Evolutionary conservation across 2,888 invertebrate genomes (phyloP).

Genomic region (Gymnocheta viridis): DNA sequence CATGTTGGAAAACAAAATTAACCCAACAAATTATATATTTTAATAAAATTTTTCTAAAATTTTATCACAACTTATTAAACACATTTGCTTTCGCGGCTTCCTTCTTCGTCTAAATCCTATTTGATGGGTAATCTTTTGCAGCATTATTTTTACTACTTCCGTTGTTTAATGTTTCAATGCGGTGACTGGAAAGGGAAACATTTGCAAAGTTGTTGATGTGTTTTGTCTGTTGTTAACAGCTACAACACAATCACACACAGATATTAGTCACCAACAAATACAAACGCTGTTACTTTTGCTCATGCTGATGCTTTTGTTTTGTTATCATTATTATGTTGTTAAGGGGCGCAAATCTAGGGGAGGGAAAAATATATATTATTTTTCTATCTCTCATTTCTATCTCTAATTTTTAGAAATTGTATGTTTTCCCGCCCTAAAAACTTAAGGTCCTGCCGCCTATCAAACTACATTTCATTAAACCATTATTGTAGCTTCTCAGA

Average conservation of each 20-base stretch:
- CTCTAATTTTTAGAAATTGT: too few relatives aligned
- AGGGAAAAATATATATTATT: too few relatives aligned
- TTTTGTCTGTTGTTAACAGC: neutral
- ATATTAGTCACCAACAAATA: neutral
- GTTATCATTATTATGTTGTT: neutral
- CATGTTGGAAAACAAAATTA: too few relatives aligned
- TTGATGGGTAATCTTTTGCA: slow-evolving; percentile 22
- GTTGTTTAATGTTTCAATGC: neutral
- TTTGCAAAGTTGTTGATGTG: slow-evolving; percentile 7
- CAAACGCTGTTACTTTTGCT: neutral
- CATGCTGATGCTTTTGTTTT: slow-evolving; percentile 6
- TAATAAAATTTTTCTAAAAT: too few relatives aligned
- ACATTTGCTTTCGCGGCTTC: neutral
- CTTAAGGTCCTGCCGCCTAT: too few relatives aligned
- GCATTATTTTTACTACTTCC: slow-evolving; percentile 12
- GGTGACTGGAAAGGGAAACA: neutral
- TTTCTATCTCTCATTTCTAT: too few relatives aligned
- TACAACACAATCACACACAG: slow-evolving; percentile 8
- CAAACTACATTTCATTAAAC: neutral
- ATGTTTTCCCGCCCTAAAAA: too few relatives aligned
- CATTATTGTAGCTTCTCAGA: neutral
- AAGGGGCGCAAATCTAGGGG: too few relatives aligned
- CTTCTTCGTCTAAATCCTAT: neutral
- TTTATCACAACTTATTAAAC: too few relatives aligned
- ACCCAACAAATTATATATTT: too few relatives aligned